A percentile compares a stretch with the other conserved stretches of the same genome.
Evolutionary conservation across 2,797 vertebrate genomes (phyloP).

Genomic region (Cuculus canorus): DNA sequence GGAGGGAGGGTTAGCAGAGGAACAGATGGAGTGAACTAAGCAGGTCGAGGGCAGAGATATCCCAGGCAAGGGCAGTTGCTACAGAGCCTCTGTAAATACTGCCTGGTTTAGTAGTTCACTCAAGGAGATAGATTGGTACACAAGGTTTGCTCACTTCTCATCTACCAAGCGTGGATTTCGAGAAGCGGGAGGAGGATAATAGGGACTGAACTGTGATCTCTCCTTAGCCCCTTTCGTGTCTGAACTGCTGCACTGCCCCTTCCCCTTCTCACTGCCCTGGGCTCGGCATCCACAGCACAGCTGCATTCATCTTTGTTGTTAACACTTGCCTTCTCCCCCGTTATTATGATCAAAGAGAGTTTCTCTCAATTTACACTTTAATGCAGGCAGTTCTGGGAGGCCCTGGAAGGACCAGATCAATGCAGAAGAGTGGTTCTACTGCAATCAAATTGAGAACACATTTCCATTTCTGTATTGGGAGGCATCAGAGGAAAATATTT

Average conservation of each 20-base stretch:
- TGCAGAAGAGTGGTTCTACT: not conserved
- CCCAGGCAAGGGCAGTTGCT: not conserved
- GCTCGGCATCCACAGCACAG: not conserved
- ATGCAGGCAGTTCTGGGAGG: not conserved
- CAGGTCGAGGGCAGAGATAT: not conserved
- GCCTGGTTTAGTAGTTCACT: not conserved
- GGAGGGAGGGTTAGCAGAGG: not conserved
- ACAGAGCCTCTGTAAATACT: not conserved
- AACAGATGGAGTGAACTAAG: not conserved
- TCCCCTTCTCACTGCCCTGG: not conserved
- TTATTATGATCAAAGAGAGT: not conserved
- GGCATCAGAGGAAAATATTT: not conserved
- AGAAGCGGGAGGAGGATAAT: not conserved
- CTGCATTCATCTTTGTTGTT: not conserved
- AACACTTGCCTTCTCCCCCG: not conserved
- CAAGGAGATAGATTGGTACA: not conserved
- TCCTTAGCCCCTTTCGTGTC: not conserved
- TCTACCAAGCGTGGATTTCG: not conserved
- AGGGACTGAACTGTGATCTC: not conserved
- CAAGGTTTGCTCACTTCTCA: not conserved
- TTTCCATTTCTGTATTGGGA: not conserved
- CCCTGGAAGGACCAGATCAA: not conserved
- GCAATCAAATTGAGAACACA: fast-evolving
- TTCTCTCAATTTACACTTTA: not conserved
- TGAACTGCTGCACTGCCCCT: not conserved